phyloP scores from a whole-genome alignment of 2,888 invertebrate species.

The Lepidocyrtoides sp. region DNA sequence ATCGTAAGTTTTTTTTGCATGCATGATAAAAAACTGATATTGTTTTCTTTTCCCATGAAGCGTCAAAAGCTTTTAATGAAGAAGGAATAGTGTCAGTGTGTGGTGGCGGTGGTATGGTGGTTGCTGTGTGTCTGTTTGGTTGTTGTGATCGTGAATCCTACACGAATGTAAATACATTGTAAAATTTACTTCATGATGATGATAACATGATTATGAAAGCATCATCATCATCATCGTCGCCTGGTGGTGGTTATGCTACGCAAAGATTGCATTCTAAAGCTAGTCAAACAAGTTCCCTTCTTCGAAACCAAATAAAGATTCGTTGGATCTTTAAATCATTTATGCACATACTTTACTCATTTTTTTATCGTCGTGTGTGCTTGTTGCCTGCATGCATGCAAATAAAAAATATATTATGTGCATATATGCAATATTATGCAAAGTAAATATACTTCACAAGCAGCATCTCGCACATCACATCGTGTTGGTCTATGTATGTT shows the following conservation, averaged over 20 bases:
- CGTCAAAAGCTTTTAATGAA: background rate
- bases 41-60: conserved; percentile 55
- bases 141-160: conserved; percentile 74
- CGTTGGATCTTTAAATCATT: conserved; percentile 57
- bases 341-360: conserved; percentile 49
- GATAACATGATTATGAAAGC: conserved; percentile 50
- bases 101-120: conserved; percentile 47
- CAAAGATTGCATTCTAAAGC: conserved; percentile 49
- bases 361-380: conserved; percentile 13
- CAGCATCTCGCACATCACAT: no score
- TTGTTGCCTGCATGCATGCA: background rate
- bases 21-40: conserved; percentile 2
- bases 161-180: conserved; percentile 57
- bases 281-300: conserved; percentile 77
- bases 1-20: conserved; percentile 19
- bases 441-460: background rate
- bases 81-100: conserved; percentile 54
- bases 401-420: background rate
- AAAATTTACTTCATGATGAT: conserved; percentile 17
- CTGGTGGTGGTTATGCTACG: conserved; percentile 5
- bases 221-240: background rate
- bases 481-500: background rate
- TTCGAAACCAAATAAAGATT: conserved; percentile 64
- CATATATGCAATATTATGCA: background rate
- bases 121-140: conserved; percentile 50